Evolutionary conservation across 2,113 vertebrate genomes (phyloP), one percentile per base, ranked within the genome.

Genomic region (Tyrannus savana): DNA sequence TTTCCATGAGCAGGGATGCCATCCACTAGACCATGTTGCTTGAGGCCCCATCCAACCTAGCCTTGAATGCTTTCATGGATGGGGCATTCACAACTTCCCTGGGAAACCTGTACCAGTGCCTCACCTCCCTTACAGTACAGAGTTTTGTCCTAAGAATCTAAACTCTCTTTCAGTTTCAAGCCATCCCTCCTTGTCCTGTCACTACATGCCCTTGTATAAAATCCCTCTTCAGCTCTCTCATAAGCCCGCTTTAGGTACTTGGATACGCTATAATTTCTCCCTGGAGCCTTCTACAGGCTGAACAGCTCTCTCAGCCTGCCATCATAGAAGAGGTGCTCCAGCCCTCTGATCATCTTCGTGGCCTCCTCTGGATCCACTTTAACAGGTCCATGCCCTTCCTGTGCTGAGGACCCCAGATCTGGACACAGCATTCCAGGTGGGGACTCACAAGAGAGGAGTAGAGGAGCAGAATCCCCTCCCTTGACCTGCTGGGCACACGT

Each of bases 401-500:
- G 60, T 42, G 39, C 60, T 30, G 12, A 8, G 39, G 18, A 63
- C 27, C 28, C 60, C 39, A 63, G 37, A 63, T 18, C 27, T 41
- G 37, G 37, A 41, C 28, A 19, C 27, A 41, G 37, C 11, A 14
- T 14, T 41, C 17, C 27, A 41, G 39, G 60, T 42, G 60, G 60
- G 27, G 19, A 41, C 60, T 63, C 39, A 42, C 17, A 12, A 49
- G 55, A 23, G 41, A 1, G 31, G 39, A 82, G 53, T 9, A 76
- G 24, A 75, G 21, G 9, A n/a, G 21, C 41, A 69, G 62, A 62
- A 76, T 53, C 33, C 19, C 6, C 5, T 68, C 24, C 39, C 19
- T 47, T 0, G 0, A 28, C 30, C 53, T 68, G 62, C 19, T 75
- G 53, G 13, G 5, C 41, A 35, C 0, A 0, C 3, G 6, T 21